Evolutionary conservation across 2,888 invertebrate species (phyloP), one percentile per base, ranked within the genome.

Genomic region (Ferdinandea cuprea): DNA sequence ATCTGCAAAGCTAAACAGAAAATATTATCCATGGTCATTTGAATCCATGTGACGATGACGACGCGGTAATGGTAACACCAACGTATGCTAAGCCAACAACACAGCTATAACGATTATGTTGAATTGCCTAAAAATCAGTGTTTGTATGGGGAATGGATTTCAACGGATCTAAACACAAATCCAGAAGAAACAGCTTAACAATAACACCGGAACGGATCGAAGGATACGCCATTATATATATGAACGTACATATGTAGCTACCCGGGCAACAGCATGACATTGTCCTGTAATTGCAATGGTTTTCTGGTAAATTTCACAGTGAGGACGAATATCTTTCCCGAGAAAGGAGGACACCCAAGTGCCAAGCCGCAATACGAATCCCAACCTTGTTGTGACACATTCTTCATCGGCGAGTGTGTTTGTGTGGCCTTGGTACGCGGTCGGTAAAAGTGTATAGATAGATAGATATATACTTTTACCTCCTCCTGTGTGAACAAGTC

Each of bases 241-340:
- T 15, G 37, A 32, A 17, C n/a, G n/a, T n/a, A n/a, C n/a, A n/a
- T n/a, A n/a, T n/a, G n/a, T n/a, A n/a, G n/a, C 30, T n/a, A 25
- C 30, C 9, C 13, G 19, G 13, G 40, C n/a, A 48, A 56, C 44
- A 13, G 32, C 52, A 11, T 52, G 79, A 37, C 58, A 76, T 76
- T 78, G 83, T 83, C 78, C 72, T 78, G 73, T 83, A 83, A 83
- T 83, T 83, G 78, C 63, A 73, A 83, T 78, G 78, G 83, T 78
- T 83, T 83, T 83, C 78, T 83, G 78, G 71, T 83, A 83, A 83
- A 83, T 83, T 83, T 73, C 83, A 83, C 72, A 69, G 35, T 73
- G 13, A 37, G 61, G 44, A 61, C 50, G 50, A 73, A 58, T n/a
- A 56, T 76, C 44, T 15, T 28, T 58, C 25, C 46, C 25, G n/a